Percentiles rank a stretch among this genome's conserved stretches.
These are phyloP conservation scores for Campoletis raptor DNA, from an alignment of 2,888 invertebrate genomes.

Conservation along the genomic window DNA sequence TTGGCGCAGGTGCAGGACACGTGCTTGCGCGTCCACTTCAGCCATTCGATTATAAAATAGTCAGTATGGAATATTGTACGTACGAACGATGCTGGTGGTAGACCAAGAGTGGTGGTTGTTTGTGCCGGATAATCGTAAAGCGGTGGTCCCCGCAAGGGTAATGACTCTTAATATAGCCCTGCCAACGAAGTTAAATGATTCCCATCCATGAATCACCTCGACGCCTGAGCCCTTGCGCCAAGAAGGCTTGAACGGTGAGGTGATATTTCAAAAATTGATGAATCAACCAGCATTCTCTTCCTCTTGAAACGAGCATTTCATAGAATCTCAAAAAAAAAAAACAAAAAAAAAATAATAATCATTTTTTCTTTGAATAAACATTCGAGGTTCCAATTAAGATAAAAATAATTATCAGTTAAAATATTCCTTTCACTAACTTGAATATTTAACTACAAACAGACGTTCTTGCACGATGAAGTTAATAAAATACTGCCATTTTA, in stretches of 20 bases:
- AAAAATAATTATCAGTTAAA: background rate
- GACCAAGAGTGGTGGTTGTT: conserved; percentile 45
- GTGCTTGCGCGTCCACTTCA: conserved; percentile 60
- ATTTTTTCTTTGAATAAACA: background rate
- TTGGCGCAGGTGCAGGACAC: conserved; percentile 67
- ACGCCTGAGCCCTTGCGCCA: conserved; percentile 49
- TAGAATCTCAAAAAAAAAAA: background rate
- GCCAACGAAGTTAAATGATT: conserved; percentile 71
- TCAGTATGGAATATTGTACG: conserved; percentile 61
- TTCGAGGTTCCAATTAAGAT: background rate
- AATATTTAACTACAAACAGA: no score
- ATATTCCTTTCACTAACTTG: no score
- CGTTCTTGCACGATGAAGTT: no score
- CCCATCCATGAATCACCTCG: conserved; percentile 69
- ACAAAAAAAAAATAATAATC: background rate
- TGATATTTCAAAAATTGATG: conserved; percentile 20
- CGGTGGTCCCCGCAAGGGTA: conserved; percentile 67
- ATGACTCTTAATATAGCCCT: conserved; percentile 71
- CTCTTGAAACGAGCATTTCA: background rate
- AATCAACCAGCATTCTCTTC: background rate
- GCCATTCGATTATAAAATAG: conserved; percentile 66
- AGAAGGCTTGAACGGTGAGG: background rate
- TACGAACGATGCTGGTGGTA: conserved; percentile 46
- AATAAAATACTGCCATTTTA: no score
- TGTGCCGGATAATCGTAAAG: conserved; percentile 67